Percentiles rank a stretch among this genome's conserved stretches.
Conservation (phyloP, 2,113 vertebrate genomes). For the Anser brachyrhynchus region DNA sequence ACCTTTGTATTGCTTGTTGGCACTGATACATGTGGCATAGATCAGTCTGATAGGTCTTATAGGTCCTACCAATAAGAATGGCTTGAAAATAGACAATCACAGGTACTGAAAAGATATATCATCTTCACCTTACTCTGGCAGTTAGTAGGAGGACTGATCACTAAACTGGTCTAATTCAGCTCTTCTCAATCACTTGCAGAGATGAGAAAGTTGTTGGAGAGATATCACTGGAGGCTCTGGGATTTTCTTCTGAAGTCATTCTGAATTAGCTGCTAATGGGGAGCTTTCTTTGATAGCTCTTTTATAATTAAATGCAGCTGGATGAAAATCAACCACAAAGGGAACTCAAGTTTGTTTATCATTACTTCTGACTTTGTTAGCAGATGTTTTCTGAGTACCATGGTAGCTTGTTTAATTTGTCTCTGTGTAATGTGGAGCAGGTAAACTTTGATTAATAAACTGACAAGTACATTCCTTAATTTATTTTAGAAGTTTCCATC, state of each 20-base stretch:
- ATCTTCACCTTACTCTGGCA: background rate
- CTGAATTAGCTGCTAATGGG: constrained; percentile 85
- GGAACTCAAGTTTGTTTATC: constrained; percentile 84
- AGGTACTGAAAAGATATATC: constrained; percentile 15
- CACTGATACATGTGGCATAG: background rate
- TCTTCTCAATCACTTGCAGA: constrained; percentile 71
- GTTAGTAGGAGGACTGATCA: constrained; percentile 48
- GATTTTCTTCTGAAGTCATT: constrained; percentile 85
- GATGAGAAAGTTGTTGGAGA: constrained; percentile 75
- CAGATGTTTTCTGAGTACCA: constrained; percentile 82
- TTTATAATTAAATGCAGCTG: constrained; percentile 86
- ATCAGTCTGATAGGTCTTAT: background rate
- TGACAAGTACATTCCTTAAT: constrained; percentile 75
- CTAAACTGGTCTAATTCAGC: constrained; percentile 47
- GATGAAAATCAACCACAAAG: constrained; percentile 84
- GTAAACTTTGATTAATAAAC: constrained; percentile 84
- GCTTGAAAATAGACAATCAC: background rate
- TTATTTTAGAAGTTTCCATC: constrained; percentile 78
- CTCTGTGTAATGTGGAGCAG: constrained; percentile 77
- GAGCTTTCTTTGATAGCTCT: constrained; percentile 84
- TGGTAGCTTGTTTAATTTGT: constrained; percentile 83
- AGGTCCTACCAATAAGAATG: background rate
- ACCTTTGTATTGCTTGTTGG: background rate
- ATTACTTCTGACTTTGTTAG: constrained; percentile 82
- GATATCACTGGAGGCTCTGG: constrained; percentile 78